phyloP scores from a whole-genome alignment of 2,888 invertebrate genomes.

The Drosophila demipolita region DNA sequence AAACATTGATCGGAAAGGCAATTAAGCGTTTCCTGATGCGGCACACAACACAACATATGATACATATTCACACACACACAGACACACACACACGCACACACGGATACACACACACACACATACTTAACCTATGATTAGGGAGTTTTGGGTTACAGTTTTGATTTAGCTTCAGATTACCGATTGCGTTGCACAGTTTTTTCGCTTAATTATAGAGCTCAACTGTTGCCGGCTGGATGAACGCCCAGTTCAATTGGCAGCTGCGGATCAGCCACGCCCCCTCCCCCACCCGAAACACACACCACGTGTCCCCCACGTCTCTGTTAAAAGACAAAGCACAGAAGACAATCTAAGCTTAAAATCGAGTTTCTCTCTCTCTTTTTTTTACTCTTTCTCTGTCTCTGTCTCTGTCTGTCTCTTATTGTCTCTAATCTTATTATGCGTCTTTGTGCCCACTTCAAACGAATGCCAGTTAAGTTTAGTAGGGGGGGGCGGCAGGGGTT shows the following conservation, averaged over 20 bases:
- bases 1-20: conserved; percentile 48
- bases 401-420: neutral
- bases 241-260: conserved; percentile 48
- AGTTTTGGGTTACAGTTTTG: conserved; percentile 32
- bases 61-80: neutral
- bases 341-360: conserved; percentile 52
- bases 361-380: neutral
- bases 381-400: neutral
- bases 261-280: conserved; percentile 45
- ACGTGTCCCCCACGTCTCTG: neutral
- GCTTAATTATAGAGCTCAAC: conserved; percentile 68
- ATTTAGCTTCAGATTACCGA: conserved; percentile 9
- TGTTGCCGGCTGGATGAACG: conserved; percentile 43
- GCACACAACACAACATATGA: neutral
- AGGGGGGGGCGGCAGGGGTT: neutral
- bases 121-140: conserved; percentile 36
- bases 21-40: conserved; percentile 39
- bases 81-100: neutral
- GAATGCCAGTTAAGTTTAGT: conserved; percentile 38
- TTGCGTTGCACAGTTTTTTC: conserved; percentile 17
- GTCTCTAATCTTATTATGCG: conserved; percentile 69
- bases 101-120: neutral
- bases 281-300: neutral
- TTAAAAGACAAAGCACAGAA: conserved; percentile 43
- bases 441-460: conserved; percentile 67